Evolutionary conservation across 2,797 vertebrate genomes (phyloP).

Genomic region (Lepilemur ruficaudatus): DNA sequence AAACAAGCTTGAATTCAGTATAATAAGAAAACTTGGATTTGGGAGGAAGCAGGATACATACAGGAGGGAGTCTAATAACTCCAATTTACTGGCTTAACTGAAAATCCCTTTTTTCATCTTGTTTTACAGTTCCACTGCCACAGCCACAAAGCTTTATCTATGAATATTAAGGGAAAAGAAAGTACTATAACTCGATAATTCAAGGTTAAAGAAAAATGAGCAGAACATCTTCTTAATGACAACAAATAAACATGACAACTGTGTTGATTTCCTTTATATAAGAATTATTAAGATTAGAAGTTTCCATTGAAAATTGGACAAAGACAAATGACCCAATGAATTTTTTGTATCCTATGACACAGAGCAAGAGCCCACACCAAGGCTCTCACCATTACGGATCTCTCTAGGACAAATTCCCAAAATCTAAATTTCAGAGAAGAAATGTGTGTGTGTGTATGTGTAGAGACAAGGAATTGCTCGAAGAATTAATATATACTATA

Average conservation of each 20-base stretch:
- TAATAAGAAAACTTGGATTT: neutral
- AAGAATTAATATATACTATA: neutral
- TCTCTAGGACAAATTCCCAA: neutral
- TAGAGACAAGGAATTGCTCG: neutral
- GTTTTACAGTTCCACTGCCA: neutral
- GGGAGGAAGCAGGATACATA: neutral
- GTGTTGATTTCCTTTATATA: neutral
- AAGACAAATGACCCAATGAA: neutral
- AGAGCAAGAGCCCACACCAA: neutral
- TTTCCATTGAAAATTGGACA: neutral
- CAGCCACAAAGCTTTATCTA: neutral
- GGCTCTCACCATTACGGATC: neutral
- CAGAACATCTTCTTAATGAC: neutral
- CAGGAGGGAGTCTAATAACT: neutral
- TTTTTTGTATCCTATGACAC: neutral
- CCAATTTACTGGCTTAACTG: neutral
- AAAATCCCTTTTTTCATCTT: neutral
- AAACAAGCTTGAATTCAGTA: neutral
- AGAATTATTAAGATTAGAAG: neutral
- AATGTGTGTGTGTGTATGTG: neutral
- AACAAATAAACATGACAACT: neutral
- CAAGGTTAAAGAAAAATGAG: constrained; percentile 10
- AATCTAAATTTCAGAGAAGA: neutral
- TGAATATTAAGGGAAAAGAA: neutral
- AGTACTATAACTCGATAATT: neutral